These are phyloP conservation scores for Aricia artaxerxes DNA, from an alignment of 2,888 invertebrate species.

Conservation along the genomic window DNA sequence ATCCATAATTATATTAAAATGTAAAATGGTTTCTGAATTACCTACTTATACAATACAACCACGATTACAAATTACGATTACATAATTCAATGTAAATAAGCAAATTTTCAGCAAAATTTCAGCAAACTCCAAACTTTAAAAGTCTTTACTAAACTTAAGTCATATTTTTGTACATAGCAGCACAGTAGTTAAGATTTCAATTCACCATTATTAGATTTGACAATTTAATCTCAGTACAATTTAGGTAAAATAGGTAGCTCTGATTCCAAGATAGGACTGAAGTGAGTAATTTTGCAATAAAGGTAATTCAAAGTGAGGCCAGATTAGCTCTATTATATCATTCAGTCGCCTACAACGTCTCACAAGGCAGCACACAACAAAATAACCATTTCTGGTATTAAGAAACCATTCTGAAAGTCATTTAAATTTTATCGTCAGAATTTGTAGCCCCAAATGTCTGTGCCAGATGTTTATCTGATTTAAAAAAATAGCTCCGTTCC, in stretches of 20 bases:
- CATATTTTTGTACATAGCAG: too few relatives aligned
- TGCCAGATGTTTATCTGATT: constrained; percentile 58
- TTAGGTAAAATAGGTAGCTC: background rate
- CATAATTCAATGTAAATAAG: too few relatives aligned
- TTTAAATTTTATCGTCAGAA: constrained; percentile 54
- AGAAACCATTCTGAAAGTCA: constrained; percentile 46
- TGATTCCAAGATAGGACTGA: background rate
- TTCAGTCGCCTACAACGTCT: constrained; percentile 39
- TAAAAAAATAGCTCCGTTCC: constrained; percentile 47
- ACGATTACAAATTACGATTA: too few relatives aligned
- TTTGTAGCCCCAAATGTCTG: constrained; percentile 47
- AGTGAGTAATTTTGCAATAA: constrained; percentile 23
- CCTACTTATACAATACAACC: background rate
- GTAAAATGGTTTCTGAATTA: background rate
- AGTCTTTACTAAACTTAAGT: too few relatives aligned
- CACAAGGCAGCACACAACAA: constrained; percentile 46
- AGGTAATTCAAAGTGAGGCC: background rate
- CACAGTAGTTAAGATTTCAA: too few relatives aligned
- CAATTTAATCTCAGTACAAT: too few relatives aligned
- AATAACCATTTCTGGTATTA: constrained; percentile 50
- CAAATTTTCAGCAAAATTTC: too few relatives aligned
- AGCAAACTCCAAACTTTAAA: too few relatives aligned
- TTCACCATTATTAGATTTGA: too few relatives aligned
- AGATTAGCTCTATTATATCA: constrained; percentile 36
- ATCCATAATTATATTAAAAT: background rate